These are phyloP conservation scores for Enteromius treurensis DNA, from an alignment of 2,797 vertebrate species.

Conservation along the genomic window DNA sequence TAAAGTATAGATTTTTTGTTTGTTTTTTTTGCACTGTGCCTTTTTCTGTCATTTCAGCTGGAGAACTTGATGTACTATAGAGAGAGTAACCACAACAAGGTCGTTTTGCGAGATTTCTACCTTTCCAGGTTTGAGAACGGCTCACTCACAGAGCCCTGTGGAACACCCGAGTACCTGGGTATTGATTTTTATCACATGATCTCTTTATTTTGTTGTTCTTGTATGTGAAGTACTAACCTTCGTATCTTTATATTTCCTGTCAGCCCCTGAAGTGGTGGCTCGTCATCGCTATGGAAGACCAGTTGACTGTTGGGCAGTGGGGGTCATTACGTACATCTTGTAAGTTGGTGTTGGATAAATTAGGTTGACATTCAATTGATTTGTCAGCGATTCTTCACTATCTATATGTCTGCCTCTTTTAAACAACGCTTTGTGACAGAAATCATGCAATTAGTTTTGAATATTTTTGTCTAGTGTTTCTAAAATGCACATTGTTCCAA, in stretches of 20 bases:
- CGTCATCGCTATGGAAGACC: slow-evolving; percentile 86
- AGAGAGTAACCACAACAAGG: slow-evolving; percentile 85
- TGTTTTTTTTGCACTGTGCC: neutral
- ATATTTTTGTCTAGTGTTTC: neutral
- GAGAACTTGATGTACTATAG: slow-evolving; percentile 79
- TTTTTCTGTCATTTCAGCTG: slow-evolving; percentile 64
- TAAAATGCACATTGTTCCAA: neutral
- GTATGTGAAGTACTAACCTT: neutral
- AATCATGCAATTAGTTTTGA: neutral
- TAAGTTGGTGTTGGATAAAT: slow-evolving; percentile 70
- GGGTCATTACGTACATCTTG: slow-evolving; percentile 88
- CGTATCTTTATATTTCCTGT: neutral
- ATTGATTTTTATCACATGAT: slow-evolving; percentile 42
- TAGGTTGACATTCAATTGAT: neutral
- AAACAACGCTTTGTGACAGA: neutral
- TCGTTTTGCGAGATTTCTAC: slow-evolving; percentile 87
- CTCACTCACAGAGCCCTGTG: slow-evolving; percentile 87
- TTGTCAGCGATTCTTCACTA: neutral
- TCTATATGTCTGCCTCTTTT: neutral
- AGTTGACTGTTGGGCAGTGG: slow-evolving; percentile 89
- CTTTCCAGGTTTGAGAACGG: slow-evolving; percentile 87
- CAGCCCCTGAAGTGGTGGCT: slow-evolving; percentile 87
- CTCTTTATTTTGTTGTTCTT: neutral
- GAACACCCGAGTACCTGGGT: slow-evolving; percentile 88
- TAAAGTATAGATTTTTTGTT: slow-evolving; percentile 1